Percentiles rank a stretch among this genome's conserved stretches.
These are phyloP conservation scores for Idaea straminata DNA, from an alignment of 2,888 invertebrate species.

Conservation along the genomic window DNA sequence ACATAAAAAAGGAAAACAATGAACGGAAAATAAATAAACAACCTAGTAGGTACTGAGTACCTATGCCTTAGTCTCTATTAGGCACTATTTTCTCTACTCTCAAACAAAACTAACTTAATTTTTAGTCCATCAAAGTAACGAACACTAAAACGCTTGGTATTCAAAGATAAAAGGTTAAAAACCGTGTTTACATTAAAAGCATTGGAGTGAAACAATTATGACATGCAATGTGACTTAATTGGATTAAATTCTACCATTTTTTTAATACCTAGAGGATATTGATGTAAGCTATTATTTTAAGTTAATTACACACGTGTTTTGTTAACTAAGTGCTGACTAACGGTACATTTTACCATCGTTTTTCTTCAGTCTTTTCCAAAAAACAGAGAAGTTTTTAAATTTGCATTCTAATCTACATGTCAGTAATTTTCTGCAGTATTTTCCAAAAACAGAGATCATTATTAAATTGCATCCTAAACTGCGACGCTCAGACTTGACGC, in stretches of 20 bases:
- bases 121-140: not conserved
- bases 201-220: slow-evolving; percentile 1
- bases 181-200: not conserved
- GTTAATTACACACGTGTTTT: not conserved
- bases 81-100: slow-evolving; percentile 1
- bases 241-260: not conserved
- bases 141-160: not conserved
- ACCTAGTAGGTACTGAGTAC: too few relatives aligned
- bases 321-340: not conserved
- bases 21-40: too few relatives aligned
- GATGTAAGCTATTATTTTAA: not conserved
- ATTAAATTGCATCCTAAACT: too few relatives aligned
- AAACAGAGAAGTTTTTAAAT: too few relatives aligned
- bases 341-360: not conserved
- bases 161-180: slow-evolving; percentile 1
- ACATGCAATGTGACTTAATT: not conserved
- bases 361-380: not conserved
- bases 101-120: slow-evolving; percentile 8
- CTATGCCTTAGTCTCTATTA: not conserved
- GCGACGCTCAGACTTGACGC: too few relatives aligned
- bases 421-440: too few relatives aligned
- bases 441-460: too few relatives aligned
- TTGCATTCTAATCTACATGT: too few relatives aligned
- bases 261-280: not conserved
- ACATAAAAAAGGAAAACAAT: too few relatives aligned